Evolutionary conservation across 2,797 vertebrate genomes (phyloP).

Genomic region (Erithacus rubecula): DNA sequence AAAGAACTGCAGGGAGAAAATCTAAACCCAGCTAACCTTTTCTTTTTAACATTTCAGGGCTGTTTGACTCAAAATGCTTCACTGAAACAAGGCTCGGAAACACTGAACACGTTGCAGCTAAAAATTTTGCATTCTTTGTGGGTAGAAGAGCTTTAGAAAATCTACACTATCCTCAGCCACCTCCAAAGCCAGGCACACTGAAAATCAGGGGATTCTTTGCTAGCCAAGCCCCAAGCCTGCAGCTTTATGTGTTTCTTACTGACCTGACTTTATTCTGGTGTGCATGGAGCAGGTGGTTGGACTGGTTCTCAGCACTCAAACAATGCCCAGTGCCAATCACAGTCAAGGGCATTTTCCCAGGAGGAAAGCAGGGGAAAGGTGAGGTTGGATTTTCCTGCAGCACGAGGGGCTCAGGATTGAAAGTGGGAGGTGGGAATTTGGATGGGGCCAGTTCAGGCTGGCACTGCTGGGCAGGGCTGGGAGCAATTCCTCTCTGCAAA

Average conservation of each 20-base stretch:
- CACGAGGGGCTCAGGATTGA: neutral
- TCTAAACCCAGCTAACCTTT: neutral
- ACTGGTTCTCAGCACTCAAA: slow-evolving; percentile 5
- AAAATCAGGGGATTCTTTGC: neutral
- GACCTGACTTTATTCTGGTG: neutral
- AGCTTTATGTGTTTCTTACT: neutral
- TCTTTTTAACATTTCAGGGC: neutral
- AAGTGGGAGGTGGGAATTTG: rapidly evolving
- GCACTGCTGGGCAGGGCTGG: neutral
- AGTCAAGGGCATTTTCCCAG: slow-evolving; percentile 1
- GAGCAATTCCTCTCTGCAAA: neutral
- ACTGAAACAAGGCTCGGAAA: neutral
- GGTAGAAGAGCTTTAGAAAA: neutral
- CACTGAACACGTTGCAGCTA: too few relatives aligned
- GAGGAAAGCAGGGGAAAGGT: slow-evolving; percentile 15
- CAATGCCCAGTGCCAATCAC: neutral
- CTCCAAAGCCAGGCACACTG: neutral
- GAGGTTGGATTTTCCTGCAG: neutral
- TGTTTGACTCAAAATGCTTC: neutral
- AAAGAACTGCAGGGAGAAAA: neutral
- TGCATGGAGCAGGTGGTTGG: neutral
- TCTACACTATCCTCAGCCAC: neutral
- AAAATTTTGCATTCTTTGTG: neutral
- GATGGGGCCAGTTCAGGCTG: rapidly evolving
- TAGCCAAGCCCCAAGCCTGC: neutral